phyloP scores from a whole-genome alignment of 2,888 invertebrate species.

The Xestia c-nigrum region DNA sequence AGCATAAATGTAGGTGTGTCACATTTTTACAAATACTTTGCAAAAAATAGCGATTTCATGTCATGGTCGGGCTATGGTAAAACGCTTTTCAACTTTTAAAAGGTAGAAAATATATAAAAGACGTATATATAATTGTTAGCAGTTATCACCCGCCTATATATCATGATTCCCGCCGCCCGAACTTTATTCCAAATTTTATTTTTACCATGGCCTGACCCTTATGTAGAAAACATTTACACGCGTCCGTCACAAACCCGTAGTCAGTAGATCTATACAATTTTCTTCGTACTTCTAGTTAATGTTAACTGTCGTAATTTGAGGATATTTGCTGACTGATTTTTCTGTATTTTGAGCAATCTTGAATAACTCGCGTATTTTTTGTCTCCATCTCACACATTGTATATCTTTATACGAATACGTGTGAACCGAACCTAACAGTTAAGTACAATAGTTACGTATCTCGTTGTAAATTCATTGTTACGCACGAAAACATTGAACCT shows the following conservation, averaged over 20 bases:
- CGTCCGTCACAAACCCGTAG: conserved; percentile 59
- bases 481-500: conserved; percentile 54
- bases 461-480: conserved; percentile 47
- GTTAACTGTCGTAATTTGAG: conserved; percentile 33
- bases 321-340: conserved; percentile 56
- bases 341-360: conserved; percentile 28
- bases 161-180: conserved; percentile 45
- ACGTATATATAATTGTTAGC: conserved; percentile 43
- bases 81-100: conserved; percentile 20
- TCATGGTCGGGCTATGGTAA: conserved; percentile 50
- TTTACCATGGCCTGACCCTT: conserved; percentile 39
- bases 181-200: conserved; percentile 28
- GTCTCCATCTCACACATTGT: conserved; percentile 25
- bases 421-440: conserved; percentile 61
- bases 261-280: conserved; percentile 47
- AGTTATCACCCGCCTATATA: conserved; percentile 57
- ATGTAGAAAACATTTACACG: conserved; percentile 44
- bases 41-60: conserved; percentile 20
- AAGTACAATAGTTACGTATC: conserved; percentile 65
- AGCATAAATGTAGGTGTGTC: conserved; percentile 61
- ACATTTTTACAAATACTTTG: conserved; percentile 59
- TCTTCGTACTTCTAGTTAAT: conserved; percentile 43
- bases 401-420: conserved; percentile 41
- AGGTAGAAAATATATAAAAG: conserved; percentile 38
- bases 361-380: conserved; percentile 23